phyloP scores from a whole-genome alignment of 1,140 invertebrate genomes.

The Samia ricini region DNA sequence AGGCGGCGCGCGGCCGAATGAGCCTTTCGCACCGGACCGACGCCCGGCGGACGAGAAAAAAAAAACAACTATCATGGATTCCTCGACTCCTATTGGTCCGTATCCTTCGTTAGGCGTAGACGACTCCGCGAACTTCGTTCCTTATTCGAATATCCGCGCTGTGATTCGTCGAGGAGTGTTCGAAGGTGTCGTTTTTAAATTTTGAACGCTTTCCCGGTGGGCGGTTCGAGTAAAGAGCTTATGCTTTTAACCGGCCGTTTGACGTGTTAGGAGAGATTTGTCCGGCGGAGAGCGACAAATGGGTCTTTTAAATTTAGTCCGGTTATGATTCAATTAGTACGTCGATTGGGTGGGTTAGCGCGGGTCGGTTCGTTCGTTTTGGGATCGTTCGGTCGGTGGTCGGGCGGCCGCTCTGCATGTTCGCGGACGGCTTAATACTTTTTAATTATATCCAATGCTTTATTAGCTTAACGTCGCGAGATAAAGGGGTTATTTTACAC shows the following conservation, averaged over 20 bases:
- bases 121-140: constrained; percentile 32
- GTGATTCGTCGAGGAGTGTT: constrained; percentile 43
- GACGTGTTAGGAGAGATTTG: constrained; percentile 37
- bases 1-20: constrained; percentile 72
- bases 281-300: constrained; percentile 22
- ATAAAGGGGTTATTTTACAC: constrained; percentile 45
- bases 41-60: constrained; percentile 45
- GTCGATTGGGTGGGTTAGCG: constrained; percentile 53
- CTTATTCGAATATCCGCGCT: constrained; percentile 34
- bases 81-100: constrained; percentile 45
- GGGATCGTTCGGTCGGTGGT: constrained; percentile 13
- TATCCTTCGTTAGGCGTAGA: constrained; percentile 37
- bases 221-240: constrained; percentile 50
- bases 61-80: constrained; percentile 56
- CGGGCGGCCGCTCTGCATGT: constrained; percentile 33
- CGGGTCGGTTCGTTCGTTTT: constrained; percentile 45
- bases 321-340: constrained; percentile 67
- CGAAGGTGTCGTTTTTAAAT: constrained; percentile 62
- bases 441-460: constrained; percentile 71
- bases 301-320: constrained; percentile 48
- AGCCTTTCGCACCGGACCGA: constrained; percentile 27
- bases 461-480: constrained; percentile 69
- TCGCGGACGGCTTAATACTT: constrained; percentile 37
- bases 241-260: constrained; percentile 57
- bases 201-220: constrained; percentile 60